Evolutionary conservation across 1,140 invertebrate genomes (phyloP), one percentile per base, ranked within the genome.

Genomic region (Formica exsecta): DNA sequence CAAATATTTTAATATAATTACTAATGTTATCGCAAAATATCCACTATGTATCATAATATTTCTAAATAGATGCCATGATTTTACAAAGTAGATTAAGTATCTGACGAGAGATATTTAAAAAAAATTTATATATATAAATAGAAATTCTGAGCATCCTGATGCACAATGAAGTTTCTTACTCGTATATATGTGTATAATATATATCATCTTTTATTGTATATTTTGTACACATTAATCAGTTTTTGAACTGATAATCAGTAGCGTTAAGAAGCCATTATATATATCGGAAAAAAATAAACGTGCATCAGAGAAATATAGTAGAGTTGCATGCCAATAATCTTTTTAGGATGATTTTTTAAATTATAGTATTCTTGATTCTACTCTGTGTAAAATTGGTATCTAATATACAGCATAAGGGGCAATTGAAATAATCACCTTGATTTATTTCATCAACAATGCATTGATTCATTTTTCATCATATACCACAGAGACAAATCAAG

Each of bases 1-100:
- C 80, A 88, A 48, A 85, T 86, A 86, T 84, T 86, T 86, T 88
- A 85, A 90, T 86, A 81, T 81, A 75, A 73, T 85, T 66, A 59
- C 61, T 90, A 86, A 84, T 70, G 65, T 86, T 85, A 76, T 81
- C 86, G 48, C 48, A 38, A 32, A 80, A 66, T 54, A 73, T 80
- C 54, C 29, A 64, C 71, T 89, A 44, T 79, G 61, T 90, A 87
- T 48, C 16, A 86, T 71, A 81, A 80, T 74, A 87, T 90, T 85
- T 81, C 87, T 83, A 70, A 89, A 85, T 87, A 48, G 75, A 71
- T 86, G 75, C 76, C 75, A 64, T 44, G 54, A 29, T 90, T 90
- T 83, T 74, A 86, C 65, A 86, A 59, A 87, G 71, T 88, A 77
- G 61, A 86, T 48, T 25, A 44, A 74, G 64, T 80, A 70, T 81